Conservation (phyloP, 92 coral and sea anemone species). For the Zoanthus sociatus region DNA sequence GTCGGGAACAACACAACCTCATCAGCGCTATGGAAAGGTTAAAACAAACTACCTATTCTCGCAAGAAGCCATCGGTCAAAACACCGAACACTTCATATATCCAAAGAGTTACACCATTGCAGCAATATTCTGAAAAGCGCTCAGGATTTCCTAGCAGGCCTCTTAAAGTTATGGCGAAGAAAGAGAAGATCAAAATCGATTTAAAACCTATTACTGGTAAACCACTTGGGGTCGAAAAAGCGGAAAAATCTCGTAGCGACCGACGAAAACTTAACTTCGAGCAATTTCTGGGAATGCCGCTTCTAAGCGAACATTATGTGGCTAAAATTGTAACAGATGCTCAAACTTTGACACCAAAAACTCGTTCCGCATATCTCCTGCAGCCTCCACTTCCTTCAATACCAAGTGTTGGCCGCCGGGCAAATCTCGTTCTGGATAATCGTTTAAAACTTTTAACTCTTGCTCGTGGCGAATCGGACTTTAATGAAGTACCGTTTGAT, state of each 20-base stretch:
- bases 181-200: conserved; percentile 47
- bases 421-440: conserved; percentile 74
- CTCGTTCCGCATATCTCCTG: conserved; percentile 70
- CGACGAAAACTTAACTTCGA: conserved; percentile 28
- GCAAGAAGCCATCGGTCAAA: conserved; percentile 78
- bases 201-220: conserved; percentile 76
- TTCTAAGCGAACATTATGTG: conserved; percentile 70
- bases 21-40: conserved; percentile 94
- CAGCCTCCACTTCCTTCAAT: conserved; percentile 94
- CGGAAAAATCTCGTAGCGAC: conserved; percentile 38
- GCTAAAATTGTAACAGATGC: conserved; percentile 77
- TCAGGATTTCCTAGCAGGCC: conserved; percentile 65
- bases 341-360: conserved; percentile 59
- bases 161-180: conserved; percentile 38
- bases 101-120: conserved; percentile 18
- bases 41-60: conserved; percentile 83
- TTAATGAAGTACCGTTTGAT: conserved; percentile 26
- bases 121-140: conserved; percentile 4
- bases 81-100: conserved; percentile 22
- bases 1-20: conserved; percentile 91
- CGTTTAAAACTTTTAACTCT: conserved; percentile 78
- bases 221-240: conserved; percentile 48
- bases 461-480: conserved; percentile 59
- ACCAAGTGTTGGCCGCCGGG: conserved; percentile 84
- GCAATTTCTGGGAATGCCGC: conserved; percentile 63